Conservation (phyloP, 2,113 vertebrate species). For the Arenaria interpres region DNA sequence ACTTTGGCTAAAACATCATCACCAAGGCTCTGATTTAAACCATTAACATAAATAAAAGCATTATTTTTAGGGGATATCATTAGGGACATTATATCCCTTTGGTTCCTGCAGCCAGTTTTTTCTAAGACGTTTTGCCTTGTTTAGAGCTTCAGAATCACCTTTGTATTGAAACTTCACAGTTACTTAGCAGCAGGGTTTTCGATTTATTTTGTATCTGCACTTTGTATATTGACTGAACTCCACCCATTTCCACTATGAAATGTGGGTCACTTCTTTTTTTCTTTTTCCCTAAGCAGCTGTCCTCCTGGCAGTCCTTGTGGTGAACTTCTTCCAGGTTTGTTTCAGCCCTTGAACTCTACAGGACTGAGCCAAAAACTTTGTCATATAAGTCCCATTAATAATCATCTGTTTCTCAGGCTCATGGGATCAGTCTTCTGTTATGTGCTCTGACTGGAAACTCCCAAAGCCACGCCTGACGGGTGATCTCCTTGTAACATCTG, state of each 20-base stretch:
- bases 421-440: neutral
- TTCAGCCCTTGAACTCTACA: neutral
- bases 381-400: neutral
- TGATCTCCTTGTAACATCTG: neutral
- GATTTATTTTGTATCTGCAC: neutral
- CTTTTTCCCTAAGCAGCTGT: constrained; percentile 2
- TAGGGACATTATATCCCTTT: neutral
- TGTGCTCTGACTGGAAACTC: neutral
- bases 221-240: neutral
- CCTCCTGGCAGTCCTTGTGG: neutral
- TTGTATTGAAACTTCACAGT: neutral
- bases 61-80: neutral
- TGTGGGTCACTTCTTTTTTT: neutral
- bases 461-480: neutral
- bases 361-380: constrained; percentile 16
- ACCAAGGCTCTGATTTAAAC: neutral
- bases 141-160: neutral
- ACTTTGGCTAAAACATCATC: neutral
- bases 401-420: constrained; percentile 21
- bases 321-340: constrained; percentile 13
- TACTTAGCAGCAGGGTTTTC: neutral
- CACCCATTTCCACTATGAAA: neutral
- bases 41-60: neutral
- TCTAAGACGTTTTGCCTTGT: neutral
- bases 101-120: neutral